Evolutionary conservation across 2,113 vertebrate genomes (phyloP), one percentile per base, ranked within the genome.

Genomic region (Macrotus californicus): DNA sequence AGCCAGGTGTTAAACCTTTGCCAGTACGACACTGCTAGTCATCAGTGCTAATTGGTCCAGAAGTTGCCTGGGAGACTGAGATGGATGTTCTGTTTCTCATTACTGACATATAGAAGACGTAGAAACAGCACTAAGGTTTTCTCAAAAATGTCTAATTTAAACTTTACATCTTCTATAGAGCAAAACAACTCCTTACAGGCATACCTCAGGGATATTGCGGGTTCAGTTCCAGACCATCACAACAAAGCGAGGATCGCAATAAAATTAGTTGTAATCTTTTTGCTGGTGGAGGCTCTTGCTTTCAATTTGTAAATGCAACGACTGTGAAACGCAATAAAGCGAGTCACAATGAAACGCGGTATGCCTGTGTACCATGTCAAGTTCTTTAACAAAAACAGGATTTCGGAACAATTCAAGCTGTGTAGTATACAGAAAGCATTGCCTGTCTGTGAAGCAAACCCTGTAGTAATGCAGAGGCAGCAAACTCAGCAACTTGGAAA

Each of bases 371-470:
- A 21, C 36, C 77, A 72, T 0, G 7, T 72, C 95, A 66, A 46
- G 21, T 61, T 66, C 61, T 85, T 80, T 39, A 50, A 87, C 67
- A 81, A 84, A 89, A 94, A 61, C 43, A 15, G 56, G 66, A 24
- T 7, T 70, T 13, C 5, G 10, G 36, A 83, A 54, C 48, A 34
- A 43, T 69, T 67, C n/a, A 18, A 92, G 86, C 96, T 52, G 96
- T 91, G 95, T 94, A 96, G 96, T 95, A 93, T 36, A 56, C 5
- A 6, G 59, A 41, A 61, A 41, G 66, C 93, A 95, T 97, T 90
- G 95, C 97, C 95, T 96, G 95, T 96, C 96, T 97, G n/a, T 96
- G 86, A 2, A 50, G 66, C 61, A 59, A 87, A 90, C 1, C 54
- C 92, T 1, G 2, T 7, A n/a, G 91, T 93, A 0, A 56, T 0